Evolutionary conservation across 2,888 invertebrate species (phyloP).

Genomic region (Augochlorella aurata): DNA sequence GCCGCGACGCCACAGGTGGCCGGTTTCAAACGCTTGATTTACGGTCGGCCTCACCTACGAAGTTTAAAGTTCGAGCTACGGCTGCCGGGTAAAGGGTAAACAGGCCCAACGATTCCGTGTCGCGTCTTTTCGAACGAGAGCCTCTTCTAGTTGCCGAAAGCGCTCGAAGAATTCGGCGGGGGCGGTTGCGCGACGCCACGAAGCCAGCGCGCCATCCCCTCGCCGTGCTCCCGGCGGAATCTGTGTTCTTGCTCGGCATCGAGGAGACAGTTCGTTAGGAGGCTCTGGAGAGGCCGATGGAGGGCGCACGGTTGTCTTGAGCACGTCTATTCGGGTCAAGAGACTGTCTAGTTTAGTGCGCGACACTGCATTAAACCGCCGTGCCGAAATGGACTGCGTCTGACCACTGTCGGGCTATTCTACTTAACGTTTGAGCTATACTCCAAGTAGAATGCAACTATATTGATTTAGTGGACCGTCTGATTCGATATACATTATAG

Average conservation of each 20-base stretch:
- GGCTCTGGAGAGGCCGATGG: background rate
- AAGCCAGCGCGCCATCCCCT: background rate
- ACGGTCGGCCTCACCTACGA: slow-evolving; percentile 74
- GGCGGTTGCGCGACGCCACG: background rate
- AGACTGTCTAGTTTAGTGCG: background rate
- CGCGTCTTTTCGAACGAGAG: slow-evolving; percentile 47
- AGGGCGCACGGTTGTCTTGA: background rate
- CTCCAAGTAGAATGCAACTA: too few relatives aligned
- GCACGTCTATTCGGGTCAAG: background rate
- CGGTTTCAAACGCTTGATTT: slow-evolving; percentile 76
- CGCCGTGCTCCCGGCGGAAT: background rate
- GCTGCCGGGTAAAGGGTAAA: slow-evolving; percentile 62
- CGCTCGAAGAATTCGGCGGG: slow-evolving; percentile 47
- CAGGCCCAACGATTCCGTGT: slow-evolving; percentile 60
- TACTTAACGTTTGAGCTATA: too few relatives aligned
- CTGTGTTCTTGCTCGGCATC: background rate
- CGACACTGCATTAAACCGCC: background rate
- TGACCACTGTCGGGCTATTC: too few relatives aligned
- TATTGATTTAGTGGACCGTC: too few relatives aligned
- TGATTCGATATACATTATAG: too few relatives aligned
- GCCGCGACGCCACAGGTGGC: slow-evolving; percentile 74
- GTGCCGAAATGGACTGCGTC: background rate
- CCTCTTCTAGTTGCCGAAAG: slow-evolving; percentile 41
- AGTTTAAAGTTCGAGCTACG: slow-evolving; percentile 71
- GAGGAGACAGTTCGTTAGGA: slow-evolving; percentile 3